Base-by-base conservation (phyloP, 2,797 vertebrate species). In the Scolopax rusticola region DNA sequence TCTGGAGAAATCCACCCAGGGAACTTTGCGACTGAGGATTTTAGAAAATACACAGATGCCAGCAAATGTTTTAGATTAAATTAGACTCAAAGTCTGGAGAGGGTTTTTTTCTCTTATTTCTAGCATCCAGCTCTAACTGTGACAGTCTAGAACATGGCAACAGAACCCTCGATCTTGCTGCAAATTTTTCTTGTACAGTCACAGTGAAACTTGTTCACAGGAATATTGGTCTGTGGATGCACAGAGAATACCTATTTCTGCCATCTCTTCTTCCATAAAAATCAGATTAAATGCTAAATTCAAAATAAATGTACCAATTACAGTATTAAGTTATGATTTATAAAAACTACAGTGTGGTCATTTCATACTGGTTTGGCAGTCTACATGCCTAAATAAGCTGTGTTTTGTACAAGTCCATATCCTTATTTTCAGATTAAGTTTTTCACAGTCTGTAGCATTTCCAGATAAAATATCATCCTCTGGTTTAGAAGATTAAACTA, bases 391-490 rank as follows among this genome's bases (percentile, higher is more conserved):
- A 41, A 61, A 76, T 50, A 41, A 41, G 5, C 43, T 87, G 6
- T 45, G 38, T 43, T 81, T 81, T 85, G 20, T 51, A 65, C 69
- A 84, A 56, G 4, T 60, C 30, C 21, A 15, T 21, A 69, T 76
- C 51, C 53, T 77, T 65, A 21, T 89, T 92, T 92, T 83, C 73
- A 87, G 77, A 63, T 84, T 38, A 75, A 83, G 57, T 77, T 79
- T 36, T 84, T 92, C 70, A 51, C 38, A 69, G 30, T 82, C 83
- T 59, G 40, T n/a, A 71, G 27, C 36, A 38, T 95, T 91, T 88
- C 40, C 63, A 90, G 70, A 30, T 71, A 50, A 94, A 93, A 75
- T 27, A 33, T 51, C 40, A 70, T 51, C 36, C 33, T 16, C 51
- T 91, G 16, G 28, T 85, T 85, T 82, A 75, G 61, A 71, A 88